These are phyloP conservation scores for Etheostoma nigrum DNA, from an alignment of 2,797 vertebrate genomes.

Conservation along the genomic window DNA sequence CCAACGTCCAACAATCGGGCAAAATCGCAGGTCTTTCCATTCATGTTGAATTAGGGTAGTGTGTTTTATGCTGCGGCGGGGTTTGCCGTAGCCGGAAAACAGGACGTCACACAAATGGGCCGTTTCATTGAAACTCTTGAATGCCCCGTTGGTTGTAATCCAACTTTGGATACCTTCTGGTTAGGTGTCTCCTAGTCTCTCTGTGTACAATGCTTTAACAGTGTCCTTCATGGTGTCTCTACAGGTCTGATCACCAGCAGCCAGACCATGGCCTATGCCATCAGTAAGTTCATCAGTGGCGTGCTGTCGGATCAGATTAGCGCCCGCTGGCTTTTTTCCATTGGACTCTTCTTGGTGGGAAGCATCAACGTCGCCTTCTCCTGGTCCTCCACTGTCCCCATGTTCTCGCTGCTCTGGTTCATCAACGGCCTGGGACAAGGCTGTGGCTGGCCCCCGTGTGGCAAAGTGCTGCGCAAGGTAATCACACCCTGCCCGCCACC, in stretches of 20 bases:
- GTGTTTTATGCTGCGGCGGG: no score
- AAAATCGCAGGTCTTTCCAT: no score
- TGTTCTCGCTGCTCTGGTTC: constrained; percentile 95
- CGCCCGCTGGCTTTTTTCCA: constrained; percentile 96
- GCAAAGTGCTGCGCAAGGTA: constrained; percentile 95
- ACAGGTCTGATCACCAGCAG: constrained; percentile 97
- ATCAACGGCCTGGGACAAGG: constrained; percentile 97
- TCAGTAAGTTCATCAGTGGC: constrained; percentile 98
- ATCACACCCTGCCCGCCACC: constrained; percentile 4
- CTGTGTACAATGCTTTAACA: background rate
- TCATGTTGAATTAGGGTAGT: no score
- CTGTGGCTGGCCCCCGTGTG: constrained; percentile 97
- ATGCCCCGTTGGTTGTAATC: no score
- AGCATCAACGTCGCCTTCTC: constrained; percentile 93
- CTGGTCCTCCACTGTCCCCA: constrained; percentile 89
- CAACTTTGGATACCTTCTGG: background rate
- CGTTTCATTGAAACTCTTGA: no score
- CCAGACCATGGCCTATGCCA: constrained; percentile 95
- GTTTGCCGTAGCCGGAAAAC: no score
- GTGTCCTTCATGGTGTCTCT: constrained; percentile 6
- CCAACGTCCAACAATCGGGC: no score
- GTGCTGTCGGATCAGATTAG: constrained; percentile 95
- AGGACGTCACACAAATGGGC: no score
- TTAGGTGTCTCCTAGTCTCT: background rate
- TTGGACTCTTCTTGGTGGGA: constrained; percentile 94